Evolutionary conservation across 1,140 invertebrate species (phyloP), one percentile per base, ranked within the genome.

Genomic region (Lamellibrachia luymesi): DNA sequence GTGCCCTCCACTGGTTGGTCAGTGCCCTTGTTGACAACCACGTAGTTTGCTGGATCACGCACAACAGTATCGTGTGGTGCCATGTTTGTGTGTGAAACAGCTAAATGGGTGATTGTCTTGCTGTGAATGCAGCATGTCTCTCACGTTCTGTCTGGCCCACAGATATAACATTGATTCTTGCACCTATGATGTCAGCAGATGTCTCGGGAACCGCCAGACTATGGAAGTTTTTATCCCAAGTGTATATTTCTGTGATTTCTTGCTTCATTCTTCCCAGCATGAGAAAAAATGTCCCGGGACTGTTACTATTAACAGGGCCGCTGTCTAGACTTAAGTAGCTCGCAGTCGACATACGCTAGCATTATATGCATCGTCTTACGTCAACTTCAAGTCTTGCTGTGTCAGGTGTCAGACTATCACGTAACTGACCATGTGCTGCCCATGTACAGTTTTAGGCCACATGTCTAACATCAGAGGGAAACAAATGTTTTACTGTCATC

Each of bases 21-120:
- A 17, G 5, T 80, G 64, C 25, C 64, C 64, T 80, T 80, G 64
- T 80, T 10, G 64, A 17, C 64, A 80, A 80, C 64, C 64, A 80
- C 64, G 13, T 80, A 80, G 64, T 80, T 80, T 80, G 64, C 64
- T 80, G 64, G 64, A 80, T 80, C 64, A 80, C 64, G 64, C 64
- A 80, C 64, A 80, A 80, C 64, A 80, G 64, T 80, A 80, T 80
- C 64, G 25, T 80, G 25, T 80, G 64, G 64, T 80, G 64, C 17
- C 64, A 80, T 80, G 64, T 80, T 80, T 80, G 64, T 80, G 64
- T 80, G 64, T 80, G 64, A 80, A 80, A 80, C 64, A 80, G 64
- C 64, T 80, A 80, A 80, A 80, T 80, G 64, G 64, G 64, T 80
- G 64, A 80, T 80, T 80, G 64, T 80, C 64, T 80, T 22, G 64